Conservation (phyloP, 2,797 vertebrate species). For the Sardinella longiceps region DNA sequence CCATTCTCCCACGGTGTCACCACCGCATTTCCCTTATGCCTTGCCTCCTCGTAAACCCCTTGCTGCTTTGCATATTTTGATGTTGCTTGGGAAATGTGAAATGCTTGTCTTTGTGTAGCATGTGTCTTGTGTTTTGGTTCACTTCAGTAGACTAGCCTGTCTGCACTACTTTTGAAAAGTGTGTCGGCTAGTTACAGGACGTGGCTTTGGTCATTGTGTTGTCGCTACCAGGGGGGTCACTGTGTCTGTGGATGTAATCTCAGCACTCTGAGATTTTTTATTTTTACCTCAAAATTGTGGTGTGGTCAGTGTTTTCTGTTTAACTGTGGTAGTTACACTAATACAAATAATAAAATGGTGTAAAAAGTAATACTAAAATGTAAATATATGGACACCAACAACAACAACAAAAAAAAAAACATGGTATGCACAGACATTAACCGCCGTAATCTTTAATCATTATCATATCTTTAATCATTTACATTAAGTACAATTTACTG, state of each 20-base stretch:
- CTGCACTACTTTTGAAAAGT: conserved; percentile 55
- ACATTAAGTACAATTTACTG: not conserved
- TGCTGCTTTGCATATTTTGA: conserved; percentile 53
- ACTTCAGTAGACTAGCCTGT: conserved; percentile 52
- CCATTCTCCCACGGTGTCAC: conserved; percentile 60
- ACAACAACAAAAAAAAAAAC: no score
- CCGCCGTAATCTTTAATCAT: not conserved
- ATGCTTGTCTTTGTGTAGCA: conserved; percentile 51
- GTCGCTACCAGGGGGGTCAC: not conserved
- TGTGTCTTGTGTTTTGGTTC: conserved; percentile 60
- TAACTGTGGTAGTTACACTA: not conserved
- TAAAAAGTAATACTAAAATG: no score
- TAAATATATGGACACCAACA: not conserved
- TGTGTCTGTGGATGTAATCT: conserved; percentile 30
- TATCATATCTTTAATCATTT: no score
- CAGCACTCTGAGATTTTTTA: conserved; percentile 48
- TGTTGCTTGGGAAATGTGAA: conserved; percentile 61
- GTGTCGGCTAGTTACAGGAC: conserved; percentile 68
- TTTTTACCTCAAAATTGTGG: conserved; percentile 48
- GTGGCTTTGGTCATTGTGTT: conserved; percentile 40
- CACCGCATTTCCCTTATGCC: conserved; percentile 46
- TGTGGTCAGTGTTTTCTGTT: not conserved
- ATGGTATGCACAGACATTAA: conserved; percentile 14
- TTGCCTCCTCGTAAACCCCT: conserved; percentile 2
- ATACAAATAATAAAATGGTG: no score